phyloP scores from a whole-genome alignment of 1,140 invertebrate genomes.

The Yoshiicerus persimilis region DNA sequence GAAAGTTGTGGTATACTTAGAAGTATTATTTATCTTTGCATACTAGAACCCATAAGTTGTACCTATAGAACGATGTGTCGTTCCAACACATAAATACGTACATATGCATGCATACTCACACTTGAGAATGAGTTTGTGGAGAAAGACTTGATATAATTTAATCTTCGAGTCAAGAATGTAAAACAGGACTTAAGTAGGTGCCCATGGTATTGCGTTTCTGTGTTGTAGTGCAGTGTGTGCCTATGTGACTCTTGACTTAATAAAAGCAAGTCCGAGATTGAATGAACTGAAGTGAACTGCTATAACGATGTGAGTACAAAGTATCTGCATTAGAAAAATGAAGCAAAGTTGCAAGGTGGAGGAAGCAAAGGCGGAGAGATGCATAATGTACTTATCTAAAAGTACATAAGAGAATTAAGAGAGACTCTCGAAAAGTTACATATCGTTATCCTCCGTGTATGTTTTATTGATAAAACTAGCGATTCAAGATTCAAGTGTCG shows the following conservation, averaged over 20 bases:
- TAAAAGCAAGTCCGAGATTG: background rate
- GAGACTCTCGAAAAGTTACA: background rate
- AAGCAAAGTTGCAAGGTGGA: background rate
- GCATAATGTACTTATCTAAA: background rate
- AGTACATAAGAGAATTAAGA: background rate
- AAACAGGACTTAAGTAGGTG: background rate
- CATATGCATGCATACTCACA: background rate
- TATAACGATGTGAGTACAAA: background rate
- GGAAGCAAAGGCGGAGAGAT: background rate
- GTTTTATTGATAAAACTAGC: constrained; percentile 7
- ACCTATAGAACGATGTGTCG: background rate
- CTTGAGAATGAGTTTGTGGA: background rate
- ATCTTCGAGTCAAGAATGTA: constrained; percentile 17
- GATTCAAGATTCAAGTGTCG: constrained; percentile 33
- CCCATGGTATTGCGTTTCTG: background rate
- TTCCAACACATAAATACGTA: background rate
- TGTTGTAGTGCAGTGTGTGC: background rate
- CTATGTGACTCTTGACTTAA: constrained; percentile 1
- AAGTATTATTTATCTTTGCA: background rate
- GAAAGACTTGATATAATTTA: background rate
- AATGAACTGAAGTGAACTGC: background rate
- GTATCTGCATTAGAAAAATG: background rate
- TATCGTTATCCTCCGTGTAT: background rate
- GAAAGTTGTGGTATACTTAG: background rate
- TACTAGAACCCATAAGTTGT: background rate